Base-by-base conservation (phyloP, 2,113 vertebrate genomes). In the Aegotheles bennettii region DNA sequence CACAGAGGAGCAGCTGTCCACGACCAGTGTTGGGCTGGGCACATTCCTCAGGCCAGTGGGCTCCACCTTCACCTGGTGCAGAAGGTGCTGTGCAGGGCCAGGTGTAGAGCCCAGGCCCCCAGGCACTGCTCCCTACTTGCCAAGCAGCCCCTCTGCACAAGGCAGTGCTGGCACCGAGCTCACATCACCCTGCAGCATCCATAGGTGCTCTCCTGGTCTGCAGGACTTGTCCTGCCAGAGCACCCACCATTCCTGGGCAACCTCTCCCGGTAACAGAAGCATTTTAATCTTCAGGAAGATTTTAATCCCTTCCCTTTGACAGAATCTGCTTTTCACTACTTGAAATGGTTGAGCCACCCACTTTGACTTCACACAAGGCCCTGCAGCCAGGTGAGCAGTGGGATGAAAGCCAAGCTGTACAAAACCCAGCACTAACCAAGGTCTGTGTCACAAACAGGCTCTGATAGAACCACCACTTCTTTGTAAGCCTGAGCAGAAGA, bases 11-110 rank as follows among this genome's bases (percentile, higher is more conserved):
- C 29, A 35, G 35, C 64, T 28, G 31, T 47, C 53, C 61, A 36
- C 31, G 10, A 24, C 68, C 33, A 20, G 16, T 2, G 0, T 3
- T 6, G 7, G 21, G 9, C 2, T 12, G 33, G 51, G 9, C 13
- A 2, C 7, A 7, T 26, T 47, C 50, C 56, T 23, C 16, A 13
- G 42, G 21, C 60, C 64, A 45, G 47, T 14, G 29, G 38, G 35
- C 24, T 9, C 71, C 14, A 19, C 50, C 15, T 42, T 6, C 13
- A 13, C 42, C 26, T 3, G 9, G 6, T 0, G 0, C 79, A 15
- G 40, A 17, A 10, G 23, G 33, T 5, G 9, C 50, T 5, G 12
- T 1, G 14, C 6, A 6, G 6, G 18, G 29, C 4, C 13, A 73
- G 15, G 24, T 45, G 45, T 45, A 45, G 45, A 45, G 45, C 45